These are phyloP conservation scores for Mustela lutreola DNA, from an alignment of 2,113 vertebrate species.

Conservation along the genomic window DNA sequence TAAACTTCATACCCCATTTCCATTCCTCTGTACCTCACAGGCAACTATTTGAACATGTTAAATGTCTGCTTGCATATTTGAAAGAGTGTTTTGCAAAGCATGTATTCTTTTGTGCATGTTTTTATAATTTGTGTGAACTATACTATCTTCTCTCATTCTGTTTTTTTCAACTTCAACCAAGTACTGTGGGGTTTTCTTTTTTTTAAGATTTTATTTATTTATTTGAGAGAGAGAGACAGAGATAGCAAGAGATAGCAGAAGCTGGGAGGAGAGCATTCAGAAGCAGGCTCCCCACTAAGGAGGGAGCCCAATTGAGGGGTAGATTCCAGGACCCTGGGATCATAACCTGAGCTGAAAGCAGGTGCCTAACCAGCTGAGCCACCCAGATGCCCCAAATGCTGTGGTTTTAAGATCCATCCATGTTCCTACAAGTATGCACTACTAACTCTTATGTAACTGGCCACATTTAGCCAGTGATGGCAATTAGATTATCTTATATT, in stretches of 20 bases:
- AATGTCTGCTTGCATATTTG: not conserved
- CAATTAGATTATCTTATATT: not conserved
- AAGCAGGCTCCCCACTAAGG: too few relatives aligned
- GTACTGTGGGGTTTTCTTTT: not conserved
- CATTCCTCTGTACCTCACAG: not conserved
- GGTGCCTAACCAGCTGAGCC: too few relatives aligned
- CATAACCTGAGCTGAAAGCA: too few relatives aligned
- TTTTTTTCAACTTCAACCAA: not conserved
- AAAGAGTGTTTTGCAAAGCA: not conserved
- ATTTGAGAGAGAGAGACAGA: too few relatives aligned
- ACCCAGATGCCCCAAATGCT: not conserved
- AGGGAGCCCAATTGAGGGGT: too few relatives aligned
- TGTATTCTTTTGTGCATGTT: not conserved
- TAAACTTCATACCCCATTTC: not conserved
- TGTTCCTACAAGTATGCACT: not conserved
- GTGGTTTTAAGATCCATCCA: not conserved
- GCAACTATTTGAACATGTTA: not conserved
- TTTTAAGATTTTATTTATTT: too few relatives aligned
- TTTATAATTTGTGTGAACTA: not conserved
- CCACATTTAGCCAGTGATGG: not conserved
- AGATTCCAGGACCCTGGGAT: too few relatives aligned
- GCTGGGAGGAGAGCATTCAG: too few relatives aligned
- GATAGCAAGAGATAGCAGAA: too few relatives aligned
- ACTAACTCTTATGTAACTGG: not conserved
- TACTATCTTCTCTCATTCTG: not conserved